Percentiles rank a stretch among this genome's conserved stretches.
These are phyloP conservation scores for Momotus momota DNA, from an alignment of 2,797 vertebrate genomes.

Conservation along the genomic window DNA sequence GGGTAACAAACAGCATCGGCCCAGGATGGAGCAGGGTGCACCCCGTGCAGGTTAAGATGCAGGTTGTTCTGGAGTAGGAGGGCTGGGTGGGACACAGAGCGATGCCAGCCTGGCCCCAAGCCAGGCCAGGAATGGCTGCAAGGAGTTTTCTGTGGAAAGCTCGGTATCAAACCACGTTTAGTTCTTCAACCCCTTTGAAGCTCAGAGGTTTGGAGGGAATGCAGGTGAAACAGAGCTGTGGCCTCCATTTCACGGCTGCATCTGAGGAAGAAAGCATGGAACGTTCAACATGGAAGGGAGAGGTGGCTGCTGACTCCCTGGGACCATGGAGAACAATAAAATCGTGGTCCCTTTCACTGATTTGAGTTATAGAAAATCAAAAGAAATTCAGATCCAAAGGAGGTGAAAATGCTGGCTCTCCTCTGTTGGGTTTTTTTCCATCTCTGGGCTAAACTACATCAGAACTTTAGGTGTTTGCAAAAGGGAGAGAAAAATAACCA, in stretches of 20 bases:
- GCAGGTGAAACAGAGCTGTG: constrained; percentile 30
- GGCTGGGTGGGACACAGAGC: not conserved
- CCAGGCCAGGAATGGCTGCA: not conserved
- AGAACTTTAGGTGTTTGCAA: constrained; percentile 34
- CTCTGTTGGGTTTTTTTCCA: not conserved
- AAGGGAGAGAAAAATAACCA: constrained; percentile 14
- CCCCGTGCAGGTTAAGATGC: not conserved
- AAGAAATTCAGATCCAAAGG: not conserved
- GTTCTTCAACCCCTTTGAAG: constrained; percentile 22
- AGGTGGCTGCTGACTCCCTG: constrained; percentile 16
- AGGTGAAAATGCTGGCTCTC: constrained; percentile 10
- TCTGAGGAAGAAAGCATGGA: not conserved
- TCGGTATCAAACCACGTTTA: not conserved
- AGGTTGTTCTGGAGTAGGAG: not conserved
- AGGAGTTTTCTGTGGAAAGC: constrained; percentile 2
- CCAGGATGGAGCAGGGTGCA: constrained; percentile 49
- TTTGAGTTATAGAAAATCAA: not conserved
- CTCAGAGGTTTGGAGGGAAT: not conserved
- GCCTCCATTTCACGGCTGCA: constrained; percentile 14
- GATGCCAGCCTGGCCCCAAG: not conserved
- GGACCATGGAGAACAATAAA: not conserved
- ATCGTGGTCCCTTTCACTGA: not conserved
- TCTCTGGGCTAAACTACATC: constrained; percentile 21
- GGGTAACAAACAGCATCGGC: constrained; percentile 55
- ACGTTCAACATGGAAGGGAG: not conserved